Conservation (phyloP, 1,140 invertebrate genomes). For the Polypedilum vanderplanki region DNA sequence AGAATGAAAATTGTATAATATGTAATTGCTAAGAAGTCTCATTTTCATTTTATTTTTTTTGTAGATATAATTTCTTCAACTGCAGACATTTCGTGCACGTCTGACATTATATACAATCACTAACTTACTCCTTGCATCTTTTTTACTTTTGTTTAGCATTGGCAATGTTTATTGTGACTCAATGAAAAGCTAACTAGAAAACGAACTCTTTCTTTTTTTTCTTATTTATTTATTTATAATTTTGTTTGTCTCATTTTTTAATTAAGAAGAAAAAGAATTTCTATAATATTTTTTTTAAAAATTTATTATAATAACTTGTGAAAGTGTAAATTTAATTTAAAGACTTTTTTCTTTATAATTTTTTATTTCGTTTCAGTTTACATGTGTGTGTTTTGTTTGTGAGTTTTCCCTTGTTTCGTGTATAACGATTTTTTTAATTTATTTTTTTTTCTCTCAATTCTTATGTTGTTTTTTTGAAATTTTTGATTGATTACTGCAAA, state of each 20-base stretch:
- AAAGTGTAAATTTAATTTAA: slow-evolving; percentile 15
- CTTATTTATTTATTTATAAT: slow-evolving; percentile 9
- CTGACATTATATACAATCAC: background rate
- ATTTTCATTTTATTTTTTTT: background rate
- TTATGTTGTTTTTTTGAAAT: background rate
- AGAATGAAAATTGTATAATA: background rate
- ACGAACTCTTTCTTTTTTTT: slow-evolving; percentile 12
- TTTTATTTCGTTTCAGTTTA: background rate
- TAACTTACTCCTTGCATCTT: background rate
- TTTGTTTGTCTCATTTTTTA: background rate
- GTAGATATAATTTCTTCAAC: background rate
- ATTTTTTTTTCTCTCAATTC: slow-evolving; percentile 5
- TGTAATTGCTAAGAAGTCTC: slow-evolving; percentile 17
- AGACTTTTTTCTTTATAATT: background rate
- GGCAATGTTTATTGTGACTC: background rate
- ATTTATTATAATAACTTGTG: slow-evolving; percentile 11
- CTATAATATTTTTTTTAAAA: slow-evolving; percentile 9
- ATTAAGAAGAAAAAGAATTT: slow-evolving; percentile 16
- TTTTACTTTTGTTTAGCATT: background rate
- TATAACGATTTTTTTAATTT: background rate
- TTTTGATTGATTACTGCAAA: slow-evolving; percentile 19
- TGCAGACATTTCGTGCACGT: slow-evolving; percentile 16
- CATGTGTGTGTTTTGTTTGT: background rate
- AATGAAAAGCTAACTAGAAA: slow-evolving; percentile 18
- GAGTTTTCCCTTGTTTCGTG: slow-evolving; percentile 1